These are phyloP conservation scores for Pelobates fuscus DNA, from an alignment of 2,113 vertebrate genomes.

Conservation along the genomic window DNA sequence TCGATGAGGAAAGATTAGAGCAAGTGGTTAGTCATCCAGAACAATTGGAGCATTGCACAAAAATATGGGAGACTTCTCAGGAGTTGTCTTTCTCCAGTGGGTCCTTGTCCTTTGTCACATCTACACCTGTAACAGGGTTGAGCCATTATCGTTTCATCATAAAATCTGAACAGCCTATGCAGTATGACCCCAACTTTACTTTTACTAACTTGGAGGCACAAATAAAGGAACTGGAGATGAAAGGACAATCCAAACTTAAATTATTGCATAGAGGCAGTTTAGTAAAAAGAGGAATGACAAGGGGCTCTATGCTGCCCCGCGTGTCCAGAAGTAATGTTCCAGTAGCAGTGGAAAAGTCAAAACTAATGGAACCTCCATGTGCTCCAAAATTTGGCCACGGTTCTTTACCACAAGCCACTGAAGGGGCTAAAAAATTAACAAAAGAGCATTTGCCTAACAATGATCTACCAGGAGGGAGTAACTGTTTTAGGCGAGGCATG, in stretches of 20 bases:
- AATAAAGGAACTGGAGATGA: not conserved
- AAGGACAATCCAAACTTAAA: not conserved
- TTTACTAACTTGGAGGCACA: not conserved
- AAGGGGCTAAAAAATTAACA: no score
- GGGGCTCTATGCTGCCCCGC: not conserved
- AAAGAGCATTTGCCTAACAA: no score
- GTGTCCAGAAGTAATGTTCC: not conserved
- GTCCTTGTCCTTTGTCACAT: not conserved
- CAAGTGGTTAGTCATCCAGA: not conserved
- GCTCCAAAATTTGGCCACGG: not conserved
- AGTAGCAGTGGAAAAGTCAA: not conserved
- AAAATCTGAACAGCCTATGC: not conserved
- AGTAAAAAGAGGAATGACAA: not conserved
- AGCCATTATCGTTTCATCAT: not conserved
- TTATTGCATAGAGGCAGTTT: no score
- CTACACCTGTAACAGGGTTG: constrained; percentile 21
- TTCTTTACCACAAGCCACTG: no score
- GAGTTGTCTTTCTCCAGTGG: not conserved
- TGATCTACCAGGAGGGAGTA: no score
- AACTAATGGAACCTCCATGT: not conserved
- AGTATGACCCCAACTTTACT: not conserved
- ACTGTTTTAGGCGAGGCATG: no score
- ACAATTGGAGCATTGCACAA: not conserved
- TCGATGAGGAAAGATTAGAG: not conserved
- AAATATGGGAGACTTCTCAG: not conserved